Evolutionary conservation across 2,888 invertebrate species (phyloP).

Genomic region (Neoitamus cyanurus): DNA sequence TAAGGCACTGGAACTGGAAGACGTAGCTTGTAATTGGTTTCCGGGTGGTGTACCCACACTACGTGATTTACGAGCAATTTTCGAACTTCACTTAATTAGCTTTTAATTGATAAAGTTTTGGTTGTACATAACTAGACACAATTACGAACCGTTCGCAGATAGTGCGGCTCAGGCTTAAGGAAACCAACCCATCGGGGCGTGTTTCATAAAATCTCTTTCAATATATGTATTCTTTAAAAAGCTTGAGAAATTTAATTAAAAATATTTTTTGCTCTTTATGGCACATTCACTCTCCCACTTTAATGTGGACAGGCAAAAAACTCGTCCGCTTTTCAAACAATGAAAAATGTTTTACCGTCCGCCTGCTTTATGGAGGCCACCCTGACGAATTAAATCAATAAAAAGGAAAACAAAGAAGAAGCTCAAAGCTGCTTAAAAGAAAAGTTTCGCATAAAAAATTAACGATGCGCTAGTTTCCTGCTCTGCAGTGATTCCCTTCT

Average conservation of each 20-base stretch:
- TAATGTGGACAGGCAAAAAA: background rate
- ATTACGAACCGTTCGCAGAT: background rate
- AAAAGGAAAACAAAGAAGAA: background rate
- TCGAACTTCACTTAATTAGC: conserved; percentile 21
- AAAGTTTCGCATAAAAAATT: background rate
- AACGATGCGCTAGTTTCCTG: background rate
- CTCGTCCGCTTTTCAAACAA: background rate
- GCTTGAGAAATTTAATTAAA: background rate
- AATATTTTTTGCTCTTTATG: background rate
- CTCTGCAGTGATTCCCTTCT: background rate
- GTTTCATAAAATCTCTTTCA: background rate
- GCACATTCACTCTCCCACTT: background rate
- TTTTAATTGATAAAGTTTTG: conserved; percentile 16
- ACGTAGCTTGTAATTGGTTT: conserved; percentile 15
- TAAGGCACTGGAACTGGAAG: conserved; percentile 1
- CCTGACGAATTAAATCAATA: background rate
- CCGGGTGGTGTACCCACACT: background rate
- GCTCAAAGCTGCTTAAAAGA: background rate
- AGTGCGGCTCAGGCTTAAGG: background rate
- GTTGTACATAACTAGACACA: background rate
- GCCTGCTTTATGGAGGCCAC: background rate
- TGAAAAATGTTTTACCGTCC: background rate
- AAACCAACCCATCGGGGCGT: background rate
- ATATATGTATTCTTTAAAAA: background rate
- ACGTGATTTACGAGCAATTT: conserved; percentile 15